phyloP scores from a whole-genome alignment of 1,140 invertebrate genomes.

The Schlechtendalia chinensis region DNA sequence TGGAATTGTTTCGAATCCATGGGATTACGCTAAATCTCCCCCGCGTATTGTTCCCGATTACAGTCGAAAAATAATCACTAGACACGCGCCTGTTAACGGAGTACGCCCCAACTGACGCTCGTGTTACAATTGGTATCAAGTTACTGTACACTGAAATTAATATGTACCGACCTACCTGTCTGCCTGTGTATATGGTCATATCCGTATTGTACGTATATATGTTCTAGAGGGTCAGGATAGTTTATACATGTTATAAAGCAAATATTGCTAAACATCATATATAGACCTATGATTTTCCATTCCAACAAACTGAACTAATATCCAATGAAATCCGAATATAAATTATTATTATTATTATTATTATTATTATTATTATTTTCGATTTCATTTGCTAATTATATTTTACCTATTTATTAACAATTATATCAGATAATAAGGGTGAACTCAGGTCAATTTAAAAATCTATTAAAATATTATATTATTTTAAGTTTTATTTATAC shows the following conservation, averaged over 20 bases:
- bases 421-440: no score
- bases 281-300: background rate
- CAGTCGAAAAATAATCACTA: constrained; percentile 23
- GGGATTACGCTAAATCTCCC: constrained; percentile 27
- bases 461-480: no score
- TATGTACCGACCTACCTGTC: constrained; percentile 15
- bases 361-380: no score
- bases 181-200: background rate
- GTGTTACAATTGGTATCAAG: constrained; percentile 21
- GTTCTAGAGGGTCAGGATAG: background rate
- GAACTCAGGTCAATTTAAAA: no score
- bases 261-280: background rate
- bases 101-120: constrained; percentile 19
- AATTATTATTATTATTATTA: no score
- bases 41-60: background rate
- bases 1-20: constrained; percentile 28
- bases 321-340: background rate
- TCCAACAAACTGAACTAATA: background rate
- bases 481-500: no score
- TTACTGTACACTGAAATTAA: constrained; percentile 29
- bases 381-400: no score
- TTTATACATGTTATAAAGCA: constrained; percentile 12
- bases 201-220: no score
- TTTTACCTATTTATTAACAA: no score
- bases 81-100: constrained; percentile 27